These are phyloP conservation scores for Zygogramma bicolorata DNA, from an alignment of 2,888 invertebrate species.

Conservation along the genomic window DNA sequence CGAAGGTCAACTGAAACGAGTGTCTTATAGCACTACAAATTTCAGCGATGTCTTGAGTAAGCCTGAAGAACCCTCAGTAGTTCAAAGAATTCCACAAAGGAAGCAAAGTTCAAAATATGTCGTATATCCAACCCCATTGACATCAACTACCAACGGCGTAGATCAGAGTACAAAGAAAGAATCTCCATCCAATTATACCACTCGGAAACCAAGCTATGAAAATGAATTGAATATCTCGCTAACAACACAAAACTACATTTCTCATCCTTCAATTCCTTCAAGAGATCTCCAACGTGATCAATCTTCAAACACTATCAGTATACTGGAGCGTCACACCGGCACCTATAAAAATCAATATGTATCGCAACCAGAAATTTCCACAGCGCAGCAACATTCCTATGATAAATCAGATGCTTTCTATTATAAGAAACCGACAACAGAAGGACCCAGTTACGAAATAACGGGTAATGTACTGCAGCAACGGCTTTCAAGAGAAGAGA, in stretches of 20 bases:
- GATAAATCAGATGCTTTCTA: too few relatives aligned
- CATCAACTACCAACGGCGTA: conserved; percentile 69
- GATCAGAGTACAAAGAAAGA: conserved; percentile 75
- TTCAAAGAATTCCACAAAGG: conserved; percentile 64
- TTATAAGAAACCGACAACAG: conserved; percentile 70
- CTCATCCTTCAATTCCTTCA: conserved; percentile 62
- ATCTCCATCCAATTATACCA: conserved; percentile 62
- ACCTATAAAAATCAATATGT: conserved; percentile 58
- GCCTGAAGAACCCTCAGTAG: conserved; percentile 60
- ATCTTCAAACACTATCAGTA: background rate
- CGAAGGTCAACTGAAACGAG: conserved; percentile 82
- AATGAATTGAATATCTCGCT: conserved; percentile 59
- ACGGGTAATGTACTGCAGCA: conserved; percentile 74
- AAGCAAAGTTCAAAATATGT: conserved; percentile 67
- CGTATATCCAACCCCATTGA: conserved; percentile 65
- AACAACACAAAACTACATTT: conserved; percentile 59
- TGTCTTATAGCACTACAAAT: conserved; percentile 77
- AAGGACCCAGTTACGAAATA: conserved; percentile 65
- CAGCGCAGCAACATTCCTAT: conserved; percentile 52
- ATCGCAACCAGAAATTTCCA: conserved; percentile 56
- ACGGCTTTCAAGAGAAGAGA: conserved; percentile 71
- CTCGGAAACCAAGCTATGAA: conserved; percentile 55
- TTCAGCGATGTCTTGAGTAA: conserved; percentile 67
- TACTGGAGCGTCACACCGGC: too few relatives aligned
- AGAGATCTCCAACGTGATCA: conserved; percentile 47